phyloP scores from a whole-genome alignment of 2,797 vertebrate genomes.

The Eurystomus glaucurus region DNA sequence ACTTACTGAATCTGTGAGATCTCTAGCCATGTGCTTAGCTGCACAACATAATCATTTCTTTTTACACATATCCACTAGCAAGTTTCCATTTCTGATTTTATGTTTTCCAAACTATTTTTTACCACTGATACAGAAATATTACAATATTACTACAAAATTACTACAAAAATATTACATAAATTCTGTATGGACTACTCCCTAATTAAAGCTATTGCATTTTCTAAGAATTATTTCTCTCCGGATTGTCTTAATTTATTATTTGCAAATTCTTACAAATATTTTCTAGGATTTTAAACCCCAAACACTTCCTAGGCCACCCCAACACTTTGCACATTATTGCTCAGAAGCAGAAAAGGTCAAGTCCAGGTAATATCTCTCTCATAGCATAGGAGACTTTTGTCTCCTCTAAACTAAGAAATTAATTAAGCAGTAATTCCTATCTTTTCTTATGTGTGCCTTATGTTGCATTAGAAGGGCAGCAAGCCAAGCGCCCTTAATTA shows the following conservation, averaged over 20 bases:
- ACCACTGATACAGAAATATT: background rate
- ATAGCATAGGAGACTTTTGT: background rate
- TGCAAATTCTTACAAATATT: background rate
- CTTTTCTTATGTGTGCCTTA: background rate
- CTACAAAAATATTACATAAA: background rate
- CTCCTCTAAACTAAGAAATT: background rate
- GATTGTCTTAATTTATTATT: background rate
- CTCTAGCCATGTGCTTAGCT: background rate
- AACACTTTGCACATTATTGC: background rate
- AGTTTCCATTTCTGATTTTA: background rate
- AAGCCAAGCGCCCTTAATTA: background rate
- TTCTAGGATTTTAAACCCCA: background rate
- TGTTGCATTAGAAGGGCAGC: background rate
- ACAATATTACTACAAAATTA: background rate
- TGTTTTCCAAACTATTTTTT: background rate
- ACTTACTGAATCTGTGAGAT: background rate
- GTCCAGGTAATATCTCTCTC: background rate
- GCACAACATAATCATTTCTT: background rate
- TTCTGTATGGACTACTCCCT: background rate
- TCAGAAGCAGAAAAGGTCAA: background rate
- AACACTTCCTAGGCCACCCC: background rate
- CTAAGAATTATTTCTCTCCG: background rate
- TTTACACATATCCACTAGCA: background rate
- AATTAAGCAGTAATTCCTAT: background rate
- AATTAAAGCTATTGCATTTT: background rate